Evolutionary conservation across 2,888 invertebrate species (phyloP).

Genomic region (Netelia melanura): DNA sequence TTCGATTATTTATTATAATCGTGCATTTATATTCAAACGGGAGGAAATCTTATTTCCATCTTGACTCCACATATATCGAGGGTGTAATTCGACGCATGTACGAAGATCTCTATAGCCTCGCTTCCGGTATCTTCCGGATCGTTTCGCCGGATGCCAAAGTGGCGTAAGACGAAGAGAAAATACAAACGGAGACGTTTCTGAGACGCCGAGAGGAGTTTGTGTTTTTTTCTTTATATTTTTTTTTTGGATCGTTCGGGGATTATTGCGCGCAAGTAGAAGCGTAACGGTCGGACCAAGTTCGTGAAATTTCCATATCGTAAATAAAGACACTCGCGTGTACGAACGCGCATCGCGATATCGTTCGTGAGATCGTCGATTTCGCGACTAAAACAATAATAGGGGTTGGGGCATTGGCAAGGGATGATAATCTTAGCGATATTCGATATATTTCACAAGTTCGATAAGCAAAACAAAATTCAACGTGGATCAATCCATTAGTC

Average conservation of each 20-base stretch:
- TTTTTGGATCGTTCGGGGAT: neutral
- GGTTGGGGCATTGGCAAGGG: neutral
- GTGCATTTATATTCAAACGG: constrained; percentile 61
- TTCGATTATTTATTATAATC: constrained; percentile 47
- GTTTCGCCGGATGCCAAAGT: constrained; percentile 40
- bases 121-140: constrained; percentile 58
- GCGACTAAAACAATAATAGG: neutral
- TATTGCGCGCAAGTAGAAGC: neutral
- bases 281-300: constrained; percentile 12
- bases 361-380: neutral
- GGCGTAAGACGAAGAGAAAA: constrained; percentile 41
- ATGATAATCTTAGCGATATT: neutral
- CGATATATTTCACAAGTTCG: neutral
- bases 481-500: constrained; percentile 29
- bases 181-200: constrained; percentile 15
- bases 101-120: constrained; percentile 34
- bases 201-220: constrained; percentile 17
- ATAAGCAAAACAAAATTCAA: neutral
- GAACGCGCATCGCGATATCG: neutral
- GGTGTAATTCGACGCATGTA: constrained; percentile 38
- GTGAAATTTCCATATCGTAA: constrained; percentile 13
- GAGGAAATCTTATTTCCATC: constrained; percentile 53
- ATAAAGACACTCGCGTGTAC: neutral
- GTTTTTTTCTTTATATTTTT: constrained; percentile 16
- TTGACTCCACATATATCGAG: constrained; percentile 24